A percentile compares a stretch with the other conserved stretches of the same genome.
Conservation (phyloP, 2,113 vertebrate species). For the Trinectes maculatus region DNA sequence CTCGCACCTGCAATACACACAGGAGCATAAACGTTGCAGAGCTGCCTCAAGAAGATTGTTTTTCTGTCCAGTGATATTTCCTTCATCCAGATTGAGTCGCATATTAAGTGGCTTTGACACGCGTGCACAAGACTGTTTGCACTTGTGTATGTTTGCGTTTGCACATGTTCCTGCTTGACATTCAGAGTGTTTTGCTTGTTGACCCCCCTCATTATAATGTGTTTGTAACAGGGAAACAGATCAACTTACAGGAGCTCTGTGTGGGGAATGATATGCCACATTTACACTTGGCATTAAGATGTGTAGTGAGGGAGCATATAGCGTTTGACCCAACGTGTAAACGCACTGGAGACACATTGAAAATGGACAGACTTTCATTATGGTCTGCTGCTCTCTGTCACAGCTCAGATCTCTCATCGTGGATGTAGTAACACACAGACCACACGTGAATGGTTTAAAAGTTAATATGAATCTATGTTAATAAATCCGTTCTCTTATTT, state of each 20-base stretch:
- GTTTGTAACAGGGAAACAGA: not conserved
- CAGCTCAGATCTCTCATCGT: no score
- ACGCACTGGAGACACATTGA: not conserved
- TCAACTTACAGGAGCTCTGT: not conserved
- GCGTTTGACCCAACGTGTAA: not conserved
- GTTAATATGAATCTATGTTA: no score
- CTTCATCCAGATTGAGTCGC: not conserved
- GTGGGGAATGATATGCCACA: not conserved
- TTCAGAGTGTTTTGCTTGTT: not conserved
- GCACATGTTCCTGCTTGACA: not conserved
- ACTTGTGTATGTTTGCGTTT: not conserved
- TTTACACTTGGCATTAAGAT: not conserved
- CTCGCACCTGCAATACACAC: not conserved
- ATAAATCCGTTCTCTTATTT: no score
- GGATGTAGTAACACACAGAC: no score
- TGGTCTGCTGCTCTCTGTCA: no score
- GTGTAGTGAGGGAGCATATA: not conserved
- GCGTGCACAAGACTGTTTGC: not conserved
- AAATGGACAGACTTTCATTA: no score
- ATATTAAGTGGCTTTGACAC: conserved; percentile 5
- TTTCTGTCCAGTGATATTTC: not conserved
- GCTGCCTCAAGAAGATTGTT: not conserved
- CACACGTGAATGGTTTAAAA: no score
- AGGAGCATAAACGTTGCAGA: conserved; percentile 1
- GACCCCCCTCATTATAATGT: conserved; percentile 1